Evolutionary conservation across 2,888 invertebrate species (phyloP).

Genomic region (Spatulosminthurus flaviceps): DNA sequence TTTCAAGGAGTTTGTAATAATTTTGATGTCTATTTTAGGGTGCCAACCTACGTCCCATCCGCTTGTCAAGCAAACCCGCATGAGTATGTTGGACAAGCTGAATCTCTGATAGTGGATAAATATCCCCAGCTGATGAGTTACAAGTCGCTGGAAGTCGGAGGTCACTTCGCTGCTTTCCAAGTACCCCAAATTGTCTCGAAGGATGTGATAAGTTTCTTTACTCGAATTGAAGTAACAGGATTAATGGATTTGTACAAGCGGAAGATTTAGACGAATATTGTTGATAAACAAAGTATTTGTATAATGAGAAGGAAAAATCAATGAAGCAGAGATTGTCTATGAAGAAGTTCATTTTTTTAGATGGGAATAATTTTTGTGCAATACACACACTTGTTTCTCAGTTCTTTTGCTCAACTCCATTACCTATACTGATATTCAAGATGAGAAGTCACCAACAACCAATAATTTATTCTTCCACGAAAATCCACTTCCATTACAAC

Average conservation of each 20-base stretch:
- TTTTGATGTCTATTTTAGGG: constrained; percentile 68
- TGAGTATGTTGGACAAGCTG: constrained; percentile 74
- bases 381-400: constrained; percentile 20
- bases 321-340: neutral
- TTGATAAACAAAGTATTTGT: neutral
- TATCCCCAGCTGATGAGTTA: constrained; percentile 76
- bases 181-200: constrained; percentile 76
- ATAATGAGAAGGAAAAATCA: too few relatives aligned
- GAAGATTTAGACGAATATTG: neutral
- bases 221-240: constrained; percentile 25
- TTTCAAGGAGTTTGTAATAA: neutral
- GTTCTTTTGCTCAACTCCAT: constrained; percentile 24
- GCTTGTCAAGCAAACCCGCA: constrained; percentile 79
- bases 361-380: constrained; percentile 8
- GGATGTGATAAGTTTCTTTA: constrained; percentile 73
- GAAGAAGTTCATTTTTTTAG: neutral
- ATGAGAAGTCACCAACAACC: neutral
- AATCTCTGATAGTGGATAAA: constrained; percentile 71
- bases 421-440: constrained; percentile 15
- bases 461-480: neutral
- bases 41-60: constrained; percentile 76
- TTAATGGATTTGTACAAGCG: constrained; percentile 23
- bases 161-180: constrained; percentile 88
- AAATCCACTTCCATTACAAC: neutral
- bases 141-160: constrained; percentile 75